Percentiles rank a stretch among this genome's conserved stretches.
Conservation (phyloP, 2,888 invertebrate species). For the Euzophera pinguis region DNA sequence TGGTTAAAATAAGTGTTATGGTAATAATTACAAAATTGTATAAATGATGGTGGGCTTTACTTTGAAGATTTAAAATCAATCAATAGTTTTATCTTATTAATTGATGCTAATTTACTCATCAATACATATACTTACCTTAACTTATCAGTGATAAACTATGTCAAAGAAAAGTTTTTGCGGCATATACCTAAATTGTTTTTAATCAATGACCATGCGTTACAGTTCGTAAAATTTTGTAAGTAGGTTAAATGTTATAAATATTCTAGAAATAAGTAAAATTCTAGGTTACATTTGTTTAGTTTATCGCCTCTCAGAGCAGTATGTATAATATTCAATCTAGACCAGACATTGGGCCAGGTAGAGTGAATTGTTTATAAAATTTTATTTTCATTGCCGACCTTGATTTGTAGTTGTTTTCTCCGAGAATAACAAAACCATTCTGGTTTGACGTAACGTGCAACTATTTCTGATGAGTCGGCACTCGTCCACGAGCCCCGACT, state of each 20-base stretch:
- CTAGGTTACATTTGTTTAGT: not conserved
- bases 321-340: constrained; percentile 2
- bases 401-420: constrained; percentile 32
- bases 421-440: constrained; percentile 44
- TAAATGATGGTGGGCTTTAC: too few relatives aligned
- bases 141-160: too few relatives aligned
- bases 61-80: too few relatives aligned
- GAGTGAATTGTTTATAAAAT: not conserved
- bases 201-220: too few relatives aligned
- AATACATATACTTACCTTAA: too few relatives aligned
- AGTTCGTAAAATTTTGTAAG: too few relatives aligned
- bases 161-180: too few relatives aligned
- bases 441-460: constrained; percentile 61
- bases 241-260: not conserved
- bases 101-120: too few relatives aligned
- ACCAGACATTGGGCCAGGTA: constrained; percentile 3
- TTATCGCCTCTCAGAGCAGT: not conserved
- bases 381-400: constrained; percentile 34
- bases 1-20: not conserved
- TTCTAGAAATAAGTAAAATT: not conserved
- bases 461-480: constrained; percentile 57
- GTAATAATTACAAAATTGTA: not conserved
- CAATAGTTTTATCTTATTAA: too few relatives aligned
- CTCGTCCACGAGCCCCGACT: constrained; percentile 37
- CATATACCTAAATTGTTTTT: too few relatives aligned